These are phyloP conservation scores for Aptenodytes patagonicus DNA, from an alignment of 2,113 vertebrate genomes.

Conservation along the genomic window DNA sequence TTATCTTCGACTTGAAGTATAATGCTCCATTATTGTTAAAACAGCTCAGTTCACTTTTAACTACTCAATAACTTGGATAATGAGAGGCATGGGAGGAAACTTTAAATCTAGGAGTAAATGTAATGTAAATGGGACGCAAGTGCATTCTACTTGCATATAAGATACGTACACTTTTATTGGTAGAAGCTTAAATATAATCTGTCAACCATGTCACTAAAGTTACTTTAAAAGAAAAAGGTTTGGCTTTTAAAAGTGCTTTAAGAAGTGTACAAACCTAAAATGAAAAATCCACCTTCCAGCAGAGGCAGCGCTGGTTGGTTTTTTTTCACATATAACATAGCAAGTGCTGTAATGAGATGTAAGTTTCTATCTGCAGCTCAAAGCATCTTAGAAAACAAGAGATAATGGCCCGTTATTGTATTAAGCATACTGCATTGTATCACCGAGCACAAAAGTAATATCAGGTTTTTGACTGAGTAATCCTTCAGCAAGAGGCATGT, in stretches of 20 bases:
- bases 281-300: not conserved
- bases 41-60: conserved; percentile 14
- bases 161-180: not conserved
- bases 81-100: not conserved
- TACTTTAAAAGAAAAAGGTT: not conserved
- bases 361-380: not conserved
- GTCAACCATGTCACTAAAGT: not conserved
- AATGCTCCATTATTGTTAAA: conserved; percentile 16
- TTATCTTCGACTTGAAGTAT: conserved; percentile 3
- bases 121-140: not conserved
- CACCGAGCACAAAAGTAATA: not conserved
- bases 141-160: not conserved
- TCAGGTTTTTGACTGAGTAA: not conserved
- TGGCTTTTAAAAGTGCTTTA: not conserved
- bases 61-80: not conserved
- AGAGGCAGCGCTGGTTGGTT: not conserved
- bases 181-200: not conserved
- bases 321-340: not conserved
- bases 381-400: not conserved
- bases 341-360: not conserved
- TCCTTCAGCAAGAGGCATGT: not conserved
- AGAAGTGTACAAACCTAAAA: not conserved
- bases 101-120: conserved; percentile 55
- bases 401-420: not conserved
- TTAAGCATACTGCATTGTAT: not conserved